These are phyloP conservation scores for Torymus auratus DNA, from an alignment of 2,888 invertebrate species.

Conservation along the genomic window DNA sequence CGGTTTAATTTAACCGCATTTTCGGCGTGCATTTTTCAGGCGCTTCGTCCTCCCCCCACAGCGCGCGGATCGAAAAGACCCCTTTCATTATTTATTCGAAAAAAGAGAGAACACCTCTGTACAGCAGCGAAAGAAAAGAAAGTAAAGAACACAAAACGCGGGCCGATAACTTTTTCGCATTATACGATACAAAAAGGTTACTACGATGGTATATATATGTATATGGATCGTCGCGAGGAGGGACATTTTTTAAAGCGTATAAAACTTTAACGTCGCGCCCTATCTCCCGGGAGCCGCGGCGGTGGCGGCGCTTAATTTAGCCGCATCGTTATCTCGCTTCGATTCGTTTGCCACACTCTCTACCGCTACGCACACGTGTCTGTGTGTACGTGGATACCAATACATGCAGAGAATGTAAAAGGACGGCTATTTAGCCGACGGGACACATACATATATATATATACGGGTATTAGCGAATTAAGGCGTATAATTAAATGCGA, in stretches of 20 bases:
- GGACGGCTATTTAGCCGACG: too few relatives aligned
- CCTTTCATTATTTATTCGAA: conserved; percentile 13
- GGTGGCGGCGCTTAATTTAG: conserved; percentile 48
- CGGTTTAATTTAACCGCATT: conserved; percentile 14
- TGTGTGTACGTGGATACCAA: too few relatives aligned
- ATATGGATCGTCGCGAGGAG: conserved; percentile 6
- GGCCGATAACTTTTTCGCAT: conserved; percentile 23
- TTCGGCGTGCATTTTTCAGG: neutral
- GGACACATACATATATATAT: too few relatives aligned
- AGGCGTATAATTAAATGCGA: conserved; percentile 34
- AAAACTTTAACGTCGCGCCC: conserved; percentile 46
- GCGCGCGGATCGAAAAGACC: neutral
- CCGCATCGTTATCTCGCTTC: conserved; percentile 48
- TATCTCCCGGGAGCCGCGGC: conserved; percentile 4
- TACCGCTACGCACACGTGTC: too few relatives aligned
- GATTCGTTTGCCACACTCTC: conserved; percentile 23
- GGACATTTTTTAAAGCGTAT: conserved; percentile 31
- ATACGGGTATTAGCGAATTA: conserved; percentile 33
- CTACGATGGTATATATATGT: neutral
- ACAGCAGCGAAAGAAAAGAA: neutral
- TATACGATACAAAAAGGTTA: neutral
- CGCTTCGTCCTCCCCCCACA: too few relatives aligned
- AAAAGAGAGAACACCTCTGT: neutral
- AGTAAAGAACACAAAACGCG: neutral
- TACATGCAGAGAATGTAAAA: too few relatives aligned